These are phyloP conservation scores for Aphidius ervi DNA, from an alignment of 1,140 invertebrate genomes.

Conservation along the genomic window DNA sequence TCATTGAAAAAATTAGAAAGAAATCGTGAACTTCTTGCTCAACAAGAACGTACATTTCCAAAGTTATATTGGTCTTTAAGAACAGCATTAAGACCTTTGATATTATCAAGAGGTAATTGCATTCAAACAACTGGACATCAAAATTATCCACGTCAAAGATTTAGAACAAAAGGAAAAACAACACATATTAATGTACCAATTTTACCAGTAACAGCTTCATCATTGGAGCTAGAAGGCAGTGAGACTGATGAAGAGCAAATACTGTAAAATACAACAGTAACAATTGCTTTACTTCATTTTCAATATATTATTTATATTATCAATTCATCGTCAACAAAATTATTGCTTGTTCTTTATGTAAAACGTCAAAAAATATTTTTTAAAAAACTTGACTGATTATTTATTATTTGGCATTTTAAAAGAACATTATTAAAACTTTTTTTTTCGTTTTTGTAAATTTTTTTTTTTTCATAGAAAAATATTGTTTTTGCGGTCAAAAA, in stretches of 20 bases:
- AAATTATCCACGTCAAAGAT: conserved; percentile 27
- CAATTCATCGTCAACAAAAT: too few relatives aligned
- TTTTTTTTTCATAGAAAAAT: too few relatives aligned
- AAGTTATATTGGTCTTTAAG: conserved; percentile 65
- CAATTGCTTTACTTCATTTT: not conserved
- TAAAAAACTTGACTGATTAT: too few relatives aligned
- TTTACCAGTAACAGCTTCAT: conserved; percentile 14
- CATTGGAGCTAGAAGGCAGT: conserved; percentile 37
- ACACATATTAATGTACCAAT: conserved; percentile 23
- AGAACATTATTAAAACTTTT: too few relatives aligned
- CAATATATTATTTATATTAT: too few relatives aligned
- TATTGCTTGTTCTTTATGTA: too few relatives aligned
- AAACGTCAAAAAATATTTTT: not conserved
- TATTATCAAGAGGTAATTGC: conserved; percentile 44
- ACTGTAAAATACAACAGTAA: conserved; percentile 30
- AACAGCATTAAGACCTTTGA: conserved; percentile 67
- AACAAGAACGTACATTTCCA: conserved; percentile 74
- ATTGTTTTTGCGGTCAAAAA: too few relatives aligned
- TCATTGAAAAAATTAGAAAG: conserved; percentile 62
- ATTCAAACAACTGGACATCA: conserved; percentile 3
- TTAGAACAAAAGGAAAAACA: conserved; percentile 35
- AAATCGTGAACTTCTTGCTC: conserved; percentile 67
- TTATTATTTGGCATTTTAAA: too few relatives aligned
- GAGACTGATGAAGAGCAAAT: conserved; percentile 49
- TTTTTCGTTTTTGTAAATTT: too few relatives aligned